Percentiles rank a stretch among this genome's conserved stretches.
Evolutionary conservation across 2,888 invertebrate genomes (phyloP).

Genomic region (Phyllotreta striolata): DNA sequence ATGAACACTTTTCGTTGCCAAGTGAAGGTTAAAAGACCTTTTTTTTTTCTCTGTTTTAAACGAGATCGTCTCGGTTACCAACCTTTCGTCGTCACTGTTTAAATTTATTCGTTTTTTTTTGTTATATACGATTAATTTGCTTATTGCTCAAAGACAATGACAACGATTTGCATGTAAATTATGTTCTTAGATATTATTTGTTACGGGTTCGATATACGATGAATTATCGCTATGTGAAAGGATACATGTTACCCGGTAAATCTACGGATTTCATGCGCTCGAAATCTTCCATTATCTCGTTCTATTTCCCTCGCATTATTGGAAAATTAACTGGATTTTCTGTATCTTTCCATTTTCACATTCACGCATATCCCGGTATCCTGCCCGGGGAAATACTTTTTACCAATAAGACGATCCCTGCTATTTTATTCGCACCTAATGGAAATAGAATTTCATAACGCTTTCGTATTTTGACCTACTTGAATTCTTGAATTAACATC

Average conservation of each 20-base stretch:
- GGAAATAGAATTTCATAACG: no score
- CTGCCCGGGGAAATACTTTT: no score
- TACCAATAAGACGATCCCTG: no score
- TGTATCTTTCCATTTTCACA: not conserved
- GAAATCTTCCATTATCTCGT: constrained; percentile 16
- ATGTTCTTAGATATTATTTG: no score
- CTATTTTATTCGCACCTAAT: no score
- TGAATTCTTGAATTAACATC: no score
- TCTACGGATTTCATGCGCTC: not conserved
- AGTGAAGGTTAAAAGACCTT: constrained; percentile 16
- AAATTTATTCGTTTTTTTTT: not conserved
- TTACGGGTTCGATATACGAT: no score
- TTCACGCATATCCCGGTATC: not conserved
- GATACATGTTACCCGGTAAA: no score
- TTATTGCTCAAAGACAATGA: no score
- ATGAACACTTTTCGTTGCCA: constrained; percentile 17
- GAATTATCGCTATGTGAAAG: not conserved
- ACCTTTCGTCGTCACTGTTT: constrained; percentile 5
- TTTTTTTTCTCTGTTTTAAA: constrained; percentile 8
- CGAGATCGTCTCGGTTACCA: constrained; percentile 18
- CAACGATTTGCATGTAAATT: no score
- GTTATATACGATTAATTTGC: not conserved
- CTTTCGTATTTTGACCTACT: no score
- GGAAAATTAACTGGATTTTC: constrained; percentile 16
- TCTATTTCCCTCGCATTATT: constrained; percentile 9